Conservation (phyloP, 2,888 invertebrate genomes). For the Hipparchia semele region DNA sequence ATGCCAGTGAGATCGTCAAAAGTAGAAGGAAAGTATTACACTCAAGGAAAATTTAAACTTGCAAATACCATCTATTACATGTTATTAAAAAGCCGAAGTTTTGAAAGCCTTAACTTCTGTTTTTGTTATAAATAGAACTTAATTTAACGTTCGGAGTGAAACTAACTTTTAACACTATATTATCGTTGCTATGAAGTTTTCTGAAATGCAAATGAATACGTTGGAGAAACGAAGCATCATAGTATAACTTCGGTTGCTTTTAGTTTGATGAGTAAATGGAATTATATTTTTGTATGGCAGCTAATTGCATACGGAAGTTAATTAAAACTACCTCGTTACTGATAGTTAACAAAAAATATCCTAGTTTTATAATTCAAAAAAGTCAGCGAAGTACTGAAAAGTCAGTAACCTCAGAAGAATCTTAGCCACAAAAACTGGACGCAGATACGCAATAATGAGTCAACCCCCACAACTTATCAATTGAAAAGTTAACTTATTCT, state of each 20-base stretch:
- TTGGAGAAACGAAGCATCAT: constrained; percentile 13
- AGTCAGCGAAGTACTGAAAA: no score
- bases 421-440: no score
- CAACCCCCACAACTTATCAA: no score
- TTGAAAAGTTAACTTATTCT: no score
- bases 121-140: constrained; percentile 20
- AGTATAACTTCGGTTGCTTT: constrained; percentile 12
- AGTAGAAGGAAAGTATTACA: neutral
- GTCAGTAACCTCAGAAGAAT: no score
- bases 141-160: constrained; percentile 18
- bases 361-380: no score
- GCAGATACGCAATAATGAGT: no score
- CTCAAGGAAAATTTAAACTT: neutral
- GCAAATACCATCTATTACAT: neutral
- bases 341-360: neutral
- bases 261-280: constrained; percentile 3
- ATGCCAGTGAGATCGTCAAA: no score
- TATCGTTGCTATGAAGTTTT: constrained; percentile 22
- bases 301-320: constrained; percentile 1
- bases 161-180: constrained; percentile 24
- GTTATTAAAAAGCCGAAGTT: constrained; percentile 11
- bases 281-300: constrained; percentile 6
- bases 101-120: constrained; percentile 16
- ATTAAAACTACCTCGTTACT: neutral
- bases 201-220: constrained; percentile 25